Base-by-base conservation (phyloP, 53 echinoderm and acorn worm species). In the Echinarachnius parma region DNA sequence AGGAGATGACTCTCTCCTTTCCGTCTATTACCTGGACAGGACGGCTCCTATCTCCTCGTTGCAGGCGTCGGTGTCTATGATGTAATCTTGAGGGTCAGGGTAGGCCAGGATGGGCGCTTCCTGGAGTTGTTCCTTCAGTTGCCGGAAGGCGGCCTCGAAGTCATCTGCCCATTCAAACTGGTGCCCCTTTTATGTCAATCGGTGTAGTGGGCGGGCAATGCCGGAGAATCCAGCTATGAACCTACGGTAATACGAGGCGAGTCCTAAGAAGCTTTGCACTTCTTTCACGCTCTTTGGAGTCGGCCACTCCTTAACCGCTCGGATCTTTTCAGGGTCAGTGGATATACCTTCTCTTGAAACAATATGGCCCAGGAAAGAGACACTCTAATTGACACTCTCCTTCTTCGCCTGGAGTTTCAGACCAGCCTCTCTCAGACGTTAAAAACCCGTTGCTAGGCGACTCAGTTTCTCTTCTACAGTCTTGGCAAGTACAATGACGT, bases 191-290 rank as follows among this genome's bases (percentile, higher is more conserved):
- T 63, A 34, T 0, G 50, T 78, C 31, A 78, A 25, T 26, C 49
- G 48, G 34, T 62, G 63, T 15, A 78, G 39, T 0, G 64, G 78
- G 11, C 63, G 48, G n/a, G 78, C 78, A 25, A 78, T 32, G 21
- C 34, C n/a, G 20, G 78, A 39, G 27, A 78, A 78, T 7, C 50
- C 3, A 10, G 32, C 11, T 2, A 78, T 46, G 21, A 78, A 78
- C 35, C 53, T 62, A 4, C 78, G 20, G 58, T 78, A 78, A 28
- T 78, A 78, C 8, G 78, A 63, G 21, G 60, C 60, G 22, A 78
- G 32, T 4, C 78, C 78, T 4, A 78, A 52, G 27, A 78, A 78
- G 46, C 48, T 60, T 31, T 24, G 50, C 15, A 63, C 78, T 31
- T 78, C 78, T 22, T 22, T 48, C 0, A 52, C 64, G 45, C 21